These are phyloP conservation scores for Elysia crispata DNA, from an alignment of 2,888 invertebrate species.

Conservation along the genomic window DNA sequence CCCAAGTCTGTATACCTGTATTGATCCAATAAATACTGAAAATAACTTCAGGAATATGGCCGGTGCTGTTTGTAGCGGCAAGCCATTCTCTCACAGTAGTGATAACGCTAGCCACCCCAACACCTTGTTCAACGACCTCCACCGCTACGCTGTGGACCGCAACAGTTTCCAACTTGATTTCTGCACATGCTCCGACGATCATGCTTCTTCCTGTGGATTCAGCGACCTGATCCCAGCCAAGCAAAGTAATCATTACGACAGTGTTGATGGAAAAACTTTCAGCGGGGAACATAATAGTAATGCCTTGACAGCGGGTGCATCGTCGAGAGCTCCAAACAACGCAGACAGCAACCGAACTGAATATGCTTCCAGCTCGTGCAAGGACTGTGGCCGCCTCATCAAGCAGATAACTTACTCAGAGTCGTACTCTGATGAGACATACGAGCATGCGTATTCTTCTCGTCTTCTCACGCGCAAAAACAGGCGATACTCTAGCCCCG, in stretches of 20 bases:
- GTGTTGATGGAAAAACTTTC: no score
- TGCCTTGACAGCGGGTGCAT: neutral
- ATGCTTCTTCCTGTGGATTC: slow-evolving; percentile 41
- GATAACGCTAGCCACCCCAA: no score
- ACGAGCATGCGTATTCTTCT: slow-evolving; percentile 45
- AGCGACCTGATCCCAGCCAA: neutral
- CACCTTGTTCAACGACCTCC: neutral
- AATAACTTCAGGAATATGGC: no score
- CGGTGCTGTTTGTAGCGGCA: no score
- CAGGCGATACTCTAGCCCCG: slow-evolving; percentile 41
- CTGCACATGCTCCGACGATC: slow-evolving; percentile 46
- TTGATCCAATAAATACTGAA: no score
- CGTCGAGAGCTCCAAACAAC: neutral
- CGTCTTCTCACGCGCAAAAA: slow-evolving; percentile 35
- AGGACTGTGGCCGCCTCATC: slow-evolving; percentile 45
- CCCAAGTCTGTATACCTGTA: no score
- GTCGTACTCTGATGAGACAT: slow-evolving; percentile 48
- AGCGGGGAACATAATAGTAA: neutral
- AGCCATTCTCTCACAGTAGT: no score
- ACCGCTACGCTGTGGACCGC: neutral
- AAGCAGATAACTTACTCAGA: slow-evolving; percentile 48
- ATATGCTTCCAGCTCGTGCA: slow-evolving; percentile 34
- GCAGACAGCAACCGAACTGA: neutral
- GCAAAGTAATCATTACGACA: no score
- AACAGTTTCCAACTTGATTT: slow-evolving; percentile 35